Evolutionary conservation across 2,888 invertebrate species (phyloP), one percentile per base, ranked within the genome.

Genomic region (Ptilodon capucinus): DNA sequence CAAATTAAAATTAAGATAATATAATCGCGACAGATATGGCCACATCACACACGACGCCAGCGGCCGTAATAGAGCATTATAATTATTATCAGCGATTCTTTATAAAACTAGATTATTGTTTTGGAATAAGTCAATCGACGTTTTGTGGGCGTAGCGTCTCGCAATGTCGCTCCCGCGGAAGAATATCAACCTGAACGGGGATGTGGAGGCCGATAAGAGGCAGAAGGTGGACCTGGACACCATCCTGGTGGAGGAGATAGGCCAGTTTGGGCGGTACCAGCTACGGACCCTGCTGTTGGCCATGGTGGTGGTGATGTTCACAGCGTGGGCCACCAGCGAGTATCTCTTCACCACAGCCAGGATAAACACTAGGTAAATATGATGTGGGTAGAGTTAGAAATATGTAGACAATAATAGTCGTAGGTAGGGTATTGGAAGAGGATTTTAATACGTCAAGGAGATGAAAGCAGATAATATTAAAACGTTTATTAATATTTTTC

Each of bases 271-370:
- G 0, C 54, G 59, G 38, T 86, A 76, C 51, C 86, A 86, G 54
- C 40, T 74, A 17, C 56, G 65, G 17, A 73, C 69, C 0, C 40
- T 82, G 17, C 51, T 59, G 2, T 45, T 84, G 9, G 64, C 71
- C 0, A 51, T 65, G 0, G 28, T 81, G 0, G 62, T 79, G 11
- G 79, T 75, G 0, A 63, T 86, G 2, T 79, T 86, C 43, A 63
- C 62, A 0, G 74, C 77, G 0, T 84, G 76, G 66, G 67, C 71
- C 2, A 70, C 71, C 1, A 72, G 60, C 2, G 83, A 86, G 47
- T 86, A 77, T 38, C 63, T 82, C 1, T 86, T 86, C 50, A 85
- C 84, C 0, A 75, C 85, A 0, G 76, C 79, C 0, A 69, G 84
- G 35, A 85, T 84, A 2, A 57, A 48, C 6, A 79, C 81, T 2